Conservation (phyloP, 2,113 vertebrate genomes). For the Hiodon alosoides region DNA sequence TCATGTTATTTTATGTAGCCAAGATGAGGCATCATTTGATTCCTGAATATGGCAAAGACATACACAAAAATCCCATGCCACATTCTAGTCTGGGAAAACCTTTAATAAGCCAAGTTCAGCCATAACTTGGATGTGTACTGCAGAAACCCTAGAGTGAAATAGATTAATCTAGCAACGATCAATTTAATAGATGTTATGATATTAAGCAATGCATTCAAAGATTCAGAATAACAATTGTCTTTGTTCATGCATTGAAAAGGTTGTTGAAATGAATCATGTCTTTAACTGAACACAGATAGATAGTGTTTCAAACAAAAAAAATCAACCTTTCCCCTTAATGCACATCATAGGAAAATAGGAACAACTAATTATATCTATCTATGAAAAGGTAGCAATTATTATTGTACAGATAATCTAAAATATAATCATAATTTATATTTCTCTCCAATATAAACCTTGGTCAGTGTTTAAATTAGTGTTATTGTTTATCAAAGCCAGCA, state of each 20-base stretch:
- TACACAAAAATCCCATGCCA: conserved; percentile 11
- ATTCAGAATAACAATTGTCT: conserved; percentile 19
- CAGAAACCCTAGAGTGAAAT: not conserved
- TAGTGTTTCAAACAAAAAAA: not conserved
- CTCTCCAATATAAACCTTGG: too few species aligned
- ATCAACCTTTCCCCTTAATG: not conserved
- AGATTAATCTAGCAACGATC: not conserved
- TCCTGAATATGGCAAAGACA: not conserved
- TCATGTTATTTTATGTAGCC: not conserved
- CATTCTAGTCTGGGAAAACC: not conserved
- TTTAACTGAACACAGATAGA: conserved; percentile 18
- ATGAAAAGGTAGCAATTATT: not conserved
- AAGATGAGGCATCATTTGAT: not conserved
- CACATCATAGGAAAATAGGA: not conserved
- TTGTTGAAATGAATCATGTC: too few species aligned
- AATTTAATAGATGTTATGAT: not conserved
- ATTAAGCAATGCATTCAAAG: conserved; percentile 9
- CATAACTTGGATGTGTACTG: not conserved
- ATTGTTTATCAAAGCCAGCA: not conserved
- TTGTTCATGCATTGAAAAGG: conserved; percentile 20
- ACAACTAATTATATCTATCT: not conserved
- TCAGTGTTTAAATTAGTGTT: too few species aligned
- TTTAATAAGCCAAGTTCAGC: not conserved
- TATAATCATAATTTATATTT: not conserved
- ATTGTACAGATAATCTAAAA: not conserved